Percentiles rank a stretch among this genome's conserved stretches.
These are phyloP conservation scores for Cheilosia impressa DNA, from an alignment of 2,888 invertebrate species.

Conservation along the genomic window DNA sequence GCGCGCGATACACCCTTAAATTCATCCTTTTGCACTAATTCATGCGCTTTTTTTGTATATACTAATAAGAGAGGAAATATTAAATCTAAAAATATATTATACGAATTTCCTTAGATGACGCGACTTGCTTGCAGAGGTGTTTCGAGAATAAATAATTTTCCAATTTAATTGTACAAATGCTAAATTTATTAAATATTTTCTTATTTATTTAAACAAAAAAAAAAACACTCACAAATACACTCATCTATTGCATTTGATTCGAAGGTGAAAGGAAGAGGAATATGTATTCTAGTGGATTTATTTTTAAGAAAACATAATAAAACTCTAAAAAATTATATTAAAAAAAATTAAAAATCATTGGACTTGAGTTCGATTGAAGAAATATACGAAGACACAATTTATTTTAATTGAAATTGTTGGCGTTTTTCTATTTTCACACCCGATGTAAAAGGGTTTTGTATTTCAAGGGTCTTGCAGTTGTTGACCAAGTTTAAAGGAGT, in stretches of 20 bases:
- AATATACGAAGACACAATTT: slow-evolving; percentile 68
- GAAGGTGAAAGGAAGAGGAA: not conserved
- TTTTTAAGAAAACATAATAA: slow-evolving; percentile 53
- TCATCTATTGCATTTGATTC: slow-evolving; percentile 20
- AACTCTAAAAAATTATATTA: slow-evolving; percentile 45
- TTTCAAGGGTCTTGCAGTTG: too few relatives aligned
- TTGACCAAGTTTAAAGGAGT: too few relatives aligned
- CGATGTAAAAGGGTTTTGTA: too few relatives aligned
- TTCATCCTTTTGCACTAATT: slow-evolving; percentile 57
- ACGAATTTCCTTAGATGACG: slow-evolving; percentile 37
- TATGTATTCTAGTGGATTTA: slow-evolving; percentile 55
- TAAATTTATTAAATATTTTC: slow-evolving; percentile 67
- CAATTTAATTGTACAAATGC: slow-evolving; percentile 66
- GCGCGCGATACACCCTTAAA: slow-evolving; percentile 62
- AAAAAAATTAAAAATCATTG: slow-evolving; percentile 42
- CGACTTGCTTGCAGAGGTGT: slow-evolving; percentile 61
- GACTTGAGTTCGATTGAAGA: slow-evolving; percentile 65
- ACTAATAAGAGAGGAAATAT: slow-evolving; percentile 29
- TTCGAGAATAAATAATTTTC: slow-evolving; percentile 20
- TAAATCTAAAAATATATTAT: slow-evolving; percentile 43
- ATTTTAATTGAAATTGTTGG: slow-evolving; percentile 65
- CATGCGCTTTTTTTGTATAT: slow-evolving; percentile 74
- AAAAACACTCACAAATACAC: not conserved
- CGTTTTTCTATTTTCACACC: not conserved
- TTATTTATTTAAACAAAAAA: slow-evolving; percentile 59